phyloP scores from a whole-genome alignment of 2,113 vertebrate species.

The Alethe castanea region DNA sequence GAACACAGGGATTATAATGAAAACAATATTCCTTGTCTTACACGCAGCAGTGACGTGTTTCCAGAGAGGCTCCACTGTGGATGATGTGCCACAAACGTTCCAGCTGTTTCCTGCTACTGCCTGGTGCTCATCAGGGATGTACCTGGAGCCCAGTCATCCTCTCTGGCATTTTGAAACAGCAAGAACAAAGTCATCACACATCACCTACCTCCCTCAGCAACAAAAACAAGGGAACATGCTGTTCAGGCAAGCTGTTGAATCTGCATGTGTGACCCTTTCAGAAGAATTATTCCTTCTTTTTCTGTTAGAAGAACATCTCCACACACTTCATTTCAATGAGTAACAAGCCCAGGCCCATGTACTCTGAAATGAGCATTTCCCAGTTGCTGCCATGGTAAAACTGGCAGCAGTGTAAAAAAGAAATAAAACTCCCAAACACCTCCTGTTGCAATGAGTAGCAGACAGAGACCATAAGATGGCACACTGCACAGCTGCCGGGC shows the following conservation, averaged over 20 bases:
- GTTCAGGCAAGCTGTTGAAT: background rate
- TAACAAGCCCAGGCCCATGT: background rate
- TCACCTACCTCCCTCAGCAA: background rate
- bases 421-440: background rate
- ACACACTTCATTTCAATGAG: background rate
- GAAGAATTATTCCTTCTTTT: background rate
- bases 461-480: background rate
- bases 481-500: background rate
- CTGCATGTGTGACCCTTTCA: background rate
- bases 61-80: background rate
- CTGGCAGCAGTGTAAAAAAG: background rate
- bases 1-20: background rate
- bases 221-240: background rate
- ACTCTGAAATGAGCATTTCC: background rate
- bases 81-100: background rate
- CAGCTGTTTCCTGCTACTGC: background rate
- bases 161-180: background rate
- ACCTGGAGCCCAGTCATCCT: background rate
- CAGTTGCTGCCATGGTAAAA: background rate
- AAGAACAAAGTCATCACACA: background rate
- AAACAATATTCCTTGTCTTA: background rate
- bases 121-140: background rate
- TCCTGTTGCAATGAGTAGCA: background rate
- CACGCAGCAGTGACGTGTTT: background rate
- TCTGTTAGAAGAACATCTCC: background rate